Base-by-base conservation (phyloP, 2,113 vertebrate species). In the Taxidea taxus region DNA sequence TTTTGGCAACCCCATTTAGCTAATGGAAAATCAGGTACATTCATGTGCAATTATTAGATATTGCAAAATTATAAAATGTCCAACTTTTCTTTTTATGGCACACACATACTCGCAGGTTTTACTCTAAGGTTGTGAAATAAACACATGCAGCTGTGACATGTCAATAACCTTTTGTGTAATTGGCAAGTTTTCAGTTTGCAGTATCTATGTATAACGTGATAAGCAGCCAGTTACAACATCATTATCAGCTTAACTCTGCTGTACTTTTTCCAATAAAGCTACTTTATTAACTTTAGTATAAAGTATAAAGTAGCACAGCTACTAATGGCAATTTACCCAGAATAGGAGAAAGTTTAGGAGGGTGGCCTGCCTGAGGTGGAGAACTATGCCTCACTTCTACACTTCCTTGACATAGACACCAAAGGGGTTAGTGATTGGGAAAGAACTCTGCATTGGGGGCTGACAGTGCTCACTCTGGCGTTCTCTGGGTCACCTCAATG, bases 21-120 rank as follows among this genome's bases (percentile, higher is more conserved):
- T 97, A 96, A 97, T 97, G 93, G 96, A 96, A 97, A 97, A 97
- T 97, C 96, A 98, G 96, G 92, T 97, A 91, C 77, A 95, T 97
- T 96, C 88, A 83, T 94, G 74, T 88, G 44, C 74, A 94, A 97
- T 97, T 97, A 97, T 96, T 92, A 97, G 90, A 95, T 95, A 97
- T 4, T 97, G 96, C 97, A 94, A 98, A 96, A 97, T 96, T 82
- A 97, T 34, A 94, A 91, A 95, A 80, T 94, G 87, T 95, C 95
- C 64, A 94, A 83, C 84, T 94, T 95, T 94, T 81, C 90, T 95
- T 97, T 95, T 86, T 54, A 66, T n/a, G 42, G 72, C 29, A 83
- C 34, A 95, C 42, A 85, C 37, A 81, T 1, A 34, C 34, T 56
- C 37, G n/a, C 60, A 68, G 93, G 44, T 91, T 90, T 84, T 78